Base-by-base conservation (phyloP, 2,888 invertebrate genomes). In the Euzophera pinguis region DNA sequence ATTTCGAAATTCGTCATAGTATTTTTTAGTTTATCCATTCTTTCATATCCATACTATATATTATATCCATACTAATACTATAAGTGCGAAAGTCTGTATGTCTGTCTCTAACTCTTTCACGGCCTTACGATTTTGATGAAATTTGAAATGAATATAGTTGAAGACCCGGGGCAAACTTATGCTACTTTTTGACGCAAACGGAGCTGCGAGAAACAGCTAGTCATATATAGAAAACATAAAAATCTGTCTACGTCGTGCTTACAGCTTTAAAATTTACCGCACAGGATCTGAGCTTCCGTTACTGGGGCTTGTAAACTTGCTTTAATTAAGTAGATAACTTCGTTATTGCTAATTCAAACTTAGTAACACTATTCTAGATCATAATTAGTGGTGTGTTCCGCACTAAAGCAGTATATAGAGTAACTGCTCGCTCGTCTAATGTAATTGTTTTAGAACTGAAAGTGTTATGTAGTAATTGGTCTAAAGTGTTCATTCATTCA, bases 311-410 rank as follows among this genome's bases (percentile, higher is more conserved):
- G 49, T 50, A 39, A 51, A 50, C 43, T 51, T 34, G 43, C 51
- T 35, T 35, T 51, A 51, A 51, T 51, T 51, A 51, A 43, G 43
- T 43, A 51, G 43, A 51, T 51, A 51, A 51, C 51, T 43, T 43
- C 35, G 42, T 51, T 51, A 51, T 51, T 51, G 43, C 51, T 51
- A 43, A 51, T 51, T 43, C 43, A 35, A 51, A 51, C 37, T 51
- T 51, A 35, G 43, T 51, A 43, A 43, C 42, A 50, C 51, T 43
- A 34, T 43, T 51, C 51, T 51, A 22, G 35, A 51, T 51, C 42
- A 43, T 43, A 35, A 51, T 37, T 43, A 51, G 43, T 32, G 49
- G 49, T 32, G 16, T 41, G 39, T 32, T 39, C 49, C 16, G 39
- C 14, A 32, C n/a, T 41, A 22, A 39, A 29, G 38, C 27, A 14